A percentile compares a stretch with the other conserved stretches of the same genome.
phyloP scores from a whole-genome alignment of 2,113 vertebrate genomes.

The Oenanthe melanoleuca region DNA sequence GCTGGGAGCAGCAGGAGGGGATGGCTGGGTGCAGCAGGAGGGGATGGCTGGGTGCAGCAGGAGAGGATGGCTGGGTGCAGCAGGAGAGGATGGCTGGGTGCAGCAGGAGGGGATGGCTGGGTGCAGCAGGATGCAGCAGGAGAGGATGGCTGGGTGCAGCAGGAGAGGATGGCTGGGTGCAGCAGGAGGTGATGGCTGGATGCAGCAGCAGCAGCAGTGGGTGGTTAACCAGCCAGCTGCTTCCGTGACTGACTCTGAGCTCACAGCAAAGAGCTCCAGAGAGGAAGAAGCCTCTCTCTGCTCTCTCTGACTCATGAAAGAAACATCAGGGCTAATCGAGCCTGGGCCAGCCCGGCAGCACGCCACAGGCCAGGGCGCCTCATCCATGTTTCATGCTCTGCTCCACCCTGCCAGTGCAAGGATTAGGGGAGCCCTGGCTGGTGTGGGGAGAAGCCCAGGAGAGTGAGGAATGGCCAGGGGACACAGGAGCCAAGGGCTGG shows the following conservation, averaged over 20 bases:
- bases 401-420: not conserved
- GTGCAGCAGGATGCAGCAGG: not conserved
- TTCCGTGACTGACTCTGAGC: slow-evolving; percentile 24
- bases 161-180: too few relatives aligned
- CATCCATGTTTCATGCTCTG: slow-evolving; percentile 65
- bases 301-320: slow-evolving; percentile 70
- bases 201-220: not conserved
- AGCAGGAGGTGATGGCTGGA: not conserved
- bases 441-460: not conserved
- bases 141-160: too few relatives aligned
- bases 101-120: not conserved
- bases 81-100: not conserved
- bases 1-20: not conserved
- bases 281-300: slow-evolving; percentile 20
- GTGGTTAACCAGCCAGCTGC: slow-evolving; percentile 49
- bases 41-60: not conserved
- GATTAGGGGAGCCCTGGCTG: not conserved
- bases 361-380: not conserved
- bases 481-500: not conserved
- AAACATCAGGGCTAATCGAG: slow-evolving; percentile 70
- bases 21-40: too few relatives aligned
- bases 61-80: not conserved
- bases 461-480: accelerated
- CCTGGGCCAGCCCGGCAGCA: slow-evolving; percentile 44
- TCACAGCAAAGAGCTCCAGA: not conserved